Percentiles rank a stretch among this genome's conserved stretches.
These are phyloP conservation scores for Cordilura impudica DNA, from an alignment of 2,888 invertebrate species.

Conservation along the genomic window DNA sequence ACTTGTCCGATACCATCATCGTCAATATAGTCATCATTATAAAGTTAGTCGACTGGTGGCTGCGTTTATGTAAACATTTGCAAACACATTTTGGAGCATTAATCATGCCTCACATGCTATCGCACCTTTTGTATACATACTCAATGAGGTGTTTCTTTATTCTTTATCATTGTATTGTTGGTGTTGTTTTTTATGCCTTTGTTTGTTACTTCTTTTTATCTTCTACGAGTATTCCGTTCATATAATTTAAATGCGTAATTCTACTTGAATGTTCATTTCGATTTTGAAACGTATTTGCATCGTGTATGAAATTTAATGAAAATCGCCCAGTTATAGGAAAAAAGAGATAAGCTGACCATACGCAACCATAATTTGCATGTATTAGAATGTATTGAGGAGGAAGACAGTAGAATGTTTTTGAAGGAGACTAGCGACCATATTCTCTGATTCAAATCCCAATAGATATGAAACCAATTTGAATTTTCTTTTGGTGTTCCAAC, in stretches of 20 bases:
- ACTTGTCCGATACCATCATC: constrained; percentile 21
- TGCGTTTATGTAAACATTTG: constrained; percentile 47
- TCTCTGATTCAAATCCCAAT: too few species aligned
- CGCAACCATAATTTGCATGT: too few species aligned
- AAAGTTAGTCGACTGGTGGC: neutral
- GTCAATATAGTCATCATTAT: neutral
- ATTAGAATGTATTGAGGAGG: too few species aligned
- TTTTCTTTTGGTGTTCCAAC: too few species aligned
- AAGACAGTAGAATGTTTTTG: too few species aligned
- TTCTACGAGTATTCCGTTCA: neutral
- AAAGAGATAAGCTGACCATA: too few species aligned
- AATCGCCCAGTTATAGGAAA: too few species aligned
- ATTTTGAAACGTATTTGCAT: too few species aligned
- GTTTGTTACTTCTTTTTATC: constrained; percentile 18
- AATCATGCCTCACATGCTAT: constrained; percentile 45
- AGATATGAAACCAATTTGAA: too few species aligned
- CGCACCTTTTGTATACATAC: constrained; percentile 39
- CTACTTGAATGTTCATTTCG: constrained; percentile 15
- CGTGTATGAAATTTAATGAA: too few species aligned
- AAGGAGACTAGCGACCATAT: too few species aligned
- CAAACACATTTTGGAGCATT: constrained; percentile 54
- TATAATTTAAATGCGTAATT: constrained; percentile 29
- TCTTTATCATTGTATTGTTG: neutral
- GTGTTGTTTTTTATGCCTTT: neutral
- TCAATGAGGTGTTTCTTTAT: constrained; percentile 39